Base-by-base conservation (phyloP, 2,113 vertebrate species). In the Raja brachyura region DNA sequence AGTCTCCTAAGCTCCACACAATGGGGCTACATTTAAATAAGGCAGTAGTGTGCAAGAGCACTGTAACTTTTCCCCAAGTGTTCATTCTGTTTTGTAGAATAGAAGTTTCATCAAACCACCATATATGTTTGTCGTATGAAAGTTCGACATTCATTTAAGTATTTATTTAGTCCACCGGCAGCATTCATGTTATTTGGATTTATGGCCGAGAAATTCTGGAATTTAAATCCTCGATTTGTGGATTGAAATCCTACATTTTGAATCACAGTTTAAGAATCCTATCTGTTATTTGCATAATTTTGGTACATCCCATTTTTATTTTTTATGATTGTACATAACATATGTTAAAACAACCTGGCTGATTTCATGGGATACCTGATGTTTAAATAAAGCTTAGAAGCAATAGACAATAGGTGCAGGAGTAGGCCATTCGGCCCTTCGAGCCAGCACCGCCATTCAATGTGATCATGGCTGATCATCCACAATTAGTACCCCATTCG, bases 11-110 rank as follows among this genome's bases (percentile, higher is more conserved):
- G 59, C 28, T 18, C 59, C 6, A 16, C 59, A 31, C 83, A 66
- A 31, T 63, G 61, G 78, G 83, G 28, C 83, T 63, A 61, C 61
- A 88, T 88, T 61, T 88, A 31, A 88, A 31, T 61, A 66, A 88
- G 61, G 59, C 39, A 66, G 59, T 18, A 63, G 28, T 18, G 83
- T 14, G n/a, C 59, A 61, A 31, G 61, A 61, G 54, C 63, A 88
- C 25, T n/a, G 28, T 88, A 18, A 63, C 28, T 66, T 88, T 88
- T 33, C 7, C 25, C 61, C 28, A 59, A 13, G 25, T 61, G 28
- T 88, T 66, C 16, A 61, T 88, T 63, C 63, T 63, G 81, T 22
- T 11, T 86, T 61, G 25, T 86, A 5, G 22, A 56, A n/a, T 61
- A 25, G 10, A 11, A 10, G 61, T 66, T 25, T 63, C 25, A 63